A percentile compares a stretch with the other conserved stretches of the same genome.
phyloP scores from a whole-genome alignment of 1,140 invertebrate species.

The Adoxophyes honmai region DNA sequence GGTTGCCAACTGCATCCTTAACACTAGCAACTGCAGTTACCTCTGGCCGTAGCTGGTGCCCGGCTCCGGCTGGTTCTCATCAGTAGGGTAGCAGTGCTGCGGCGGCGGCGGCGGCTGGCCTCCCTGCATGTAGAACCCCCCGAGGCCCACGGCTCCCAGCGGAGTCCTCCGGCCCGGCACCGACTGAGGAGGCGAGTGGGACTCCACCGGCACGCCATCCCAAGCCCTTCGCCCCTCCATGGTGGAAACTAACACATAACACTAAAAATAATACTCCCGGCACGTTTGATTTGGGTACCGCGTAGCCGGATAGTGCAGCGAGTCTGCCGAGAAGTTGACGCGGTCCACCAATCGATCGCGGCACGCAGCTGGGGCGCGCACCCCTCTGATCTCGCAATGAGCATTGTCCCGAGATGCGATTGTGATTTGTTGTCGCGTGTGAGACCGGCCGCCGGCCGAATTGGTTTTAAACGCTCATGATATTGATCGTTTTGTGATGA shows the following conservation, averaged over 20 bases:
- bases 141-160: constrained; percentile 87
- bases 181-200: constrained; percentile 78
- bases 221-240: constrained; percentile 70
- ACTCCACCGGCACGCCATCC: constrained; percentile 69
- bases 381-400: constrained; percentile 64
- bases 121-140: constrained; percentile 86
- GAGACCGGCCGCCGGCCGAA: constrained; percentile 23
- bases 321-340: constrained; percentile 55
- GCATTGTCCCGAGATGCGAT: constrained; percentile 62
- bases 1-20: neutral
- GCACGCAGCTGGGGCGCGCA: constrained; percentile 73
- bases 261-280: constrained; percentile 25
- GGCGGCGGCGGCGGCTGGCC: constrained; percentile 77
- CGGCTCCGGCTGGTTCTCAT: constrained; percentile 88
- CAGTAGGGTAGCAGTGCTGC: constrained; percentile 79
- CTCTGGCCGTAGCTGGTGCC: constrained; percentile 72
- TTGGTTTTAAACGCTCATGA: constrained; percentile 22
- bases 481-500: constrained; percentile 1
- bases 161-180: constrained; percentile 87
- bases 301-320: constrained; percentile 59
- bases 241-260: constrained; percentile 39
- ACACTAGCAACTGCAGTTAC: constrained; percentile 29
- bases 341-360: constrained; percentile 70
- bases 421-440: constrained; percentile 56
- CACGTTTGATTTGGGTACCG: constrained; percentile 51